phyloP scores from a whole-genome alignment of 2,888 invertebrate species.

The Mesorhabditis sp. region DNA sequence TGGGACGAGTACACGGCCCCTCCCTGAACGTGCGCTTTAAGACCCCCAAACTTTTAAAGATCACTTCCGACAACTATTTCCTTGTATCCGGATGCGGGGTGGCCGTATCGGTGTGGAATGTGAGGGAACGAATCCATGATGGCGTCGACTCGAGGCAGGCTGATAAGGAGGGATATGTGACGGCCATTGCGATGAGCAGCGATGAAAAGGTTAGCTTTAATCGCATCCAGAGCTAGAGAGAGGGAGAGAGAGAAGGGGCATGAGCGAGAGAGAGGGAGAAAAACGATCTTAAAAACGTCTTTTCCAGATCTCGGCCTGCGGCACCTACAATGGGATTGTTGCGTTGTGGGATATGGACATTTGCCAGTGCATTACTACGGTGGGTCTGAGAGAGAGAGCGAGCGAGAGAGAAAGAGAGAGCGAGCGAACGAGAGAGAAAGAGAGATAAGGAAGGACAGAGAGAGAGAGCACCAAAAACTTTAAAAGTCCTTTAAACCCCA shows the following conservation, averaged over 20 bases:
- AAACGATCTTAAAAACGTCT: too few species aligned
- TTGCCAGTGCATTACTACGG: constrained; percentile 53
- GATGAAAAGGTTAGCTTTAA: constrained; percentile 40
- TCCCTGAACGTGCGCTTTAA: too few species aligned
- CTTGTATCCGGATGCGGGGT: constrained; percentile 80
- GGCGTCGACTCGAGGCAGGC: constrained; percentile 23
- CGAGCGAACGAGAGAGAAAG: too few species aligned
- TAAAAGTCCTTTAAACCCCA: not conserved
- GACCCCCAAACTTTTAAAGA: constrained; percentile 21
- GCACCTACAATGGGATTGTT: constrained; percentile 52
- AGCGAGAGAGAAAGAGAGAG: not conserved
- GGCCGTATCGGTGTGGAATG: constrained; percentile 62
- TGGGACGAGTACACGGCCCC: too few species aligned
- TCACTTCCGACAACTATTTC: constrained; percentile 79
- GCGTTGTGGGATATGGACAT: constrained; percentile 57
- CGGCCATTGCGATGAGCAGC: constrained; percentile 42
- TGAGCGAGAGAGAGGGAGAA: not conserved
- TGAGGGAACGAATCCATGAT: constrained; percentile 29
- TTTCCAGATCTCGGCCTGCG: constrained; percentile 47
- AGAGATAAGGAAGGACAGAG: not conserved
- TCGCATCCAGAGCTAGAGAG: not conserved
- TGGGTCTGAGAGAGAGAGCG: constrained; percentile 9
- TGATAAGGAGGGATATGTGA: constrained; percentile 43
- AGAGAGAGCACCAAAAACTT: not conserved
- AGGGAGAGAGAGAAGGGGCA: not conserved